These are phyloP conservation scores for Drosophila neutralis DNA, from an alignment of 2,888 invertebrate genomes.

Conservation along the genomic window DNA sequence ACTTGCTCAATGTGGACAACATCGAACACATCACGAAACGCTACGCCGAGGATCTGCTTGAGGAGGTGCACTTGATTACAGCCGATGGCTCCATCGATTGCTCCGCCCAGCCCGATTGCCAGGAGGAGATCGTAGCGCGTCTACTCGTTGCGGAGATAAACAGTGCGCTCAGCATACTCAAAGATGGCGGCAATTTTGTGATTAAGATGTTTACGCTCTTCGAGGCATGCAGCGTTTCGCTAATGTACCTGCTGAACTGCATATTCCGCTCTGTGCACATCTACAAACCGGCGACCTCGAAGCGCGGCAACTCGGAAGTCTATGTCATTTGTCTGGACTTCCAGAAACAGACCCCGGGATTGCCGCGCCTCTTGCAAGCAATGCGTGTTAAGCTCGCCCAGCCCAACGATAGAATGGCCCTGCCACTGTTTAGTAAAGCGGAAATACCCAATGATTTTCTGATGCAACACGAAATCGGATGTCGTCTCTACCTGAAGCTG, in stretches of 20 bases:
- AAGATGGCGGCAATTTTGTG: slow-evolving; percentile 90
- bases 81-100: slow-evolving; percentile 98
- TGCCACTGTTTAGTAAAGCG: slow-evolving; percentile 87
- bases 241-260: slow-evolving; percentile 92
- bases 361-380: slow-evolving; percentile 60
- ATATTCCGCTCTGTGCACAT: slow-evolving; percentile 90
- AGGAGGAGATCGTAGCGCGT: slow-evolving; percentile 91
- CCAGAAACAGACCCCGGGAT: slow-evolving; percentile 55
- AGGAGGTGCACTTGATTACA: slow-evolving; percentile 89
- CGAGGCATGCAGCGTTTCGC: slow-evolving; percentile 91
- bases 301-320: slow-evolving; percentile 97
- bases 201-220: slow-evolving; percentile 96
- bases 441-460: slow-evolving; percentile 88
- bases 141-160: slow-evolving; percentile 94
- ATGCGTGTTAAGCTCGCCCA: slow-evolving; percentile 55
- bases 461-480: slow-evolving; percentile 88
- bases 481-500: slow-evolving; percentile 88
- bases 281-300: slow-evolving; percentile 96
- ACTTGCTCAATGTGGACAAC: slow-evolving; percentile 90
- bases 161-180: slow-evolving; percentile 90
- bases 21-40: slow-evolving; percentile 87
- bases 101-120: slow-evolving; percentile 92
- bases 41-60: slow-evolving; percentile 83
- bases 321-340: slow-evolving; percentile 91
- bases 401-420: slow-evolving; percentile 53